Percentiles rank a stretch among this genome's conserved stretches.
Evolutionary conservation across 2,888 invertebrate species (phyloP).

Genomic region (Caprella mutica): DNA sequence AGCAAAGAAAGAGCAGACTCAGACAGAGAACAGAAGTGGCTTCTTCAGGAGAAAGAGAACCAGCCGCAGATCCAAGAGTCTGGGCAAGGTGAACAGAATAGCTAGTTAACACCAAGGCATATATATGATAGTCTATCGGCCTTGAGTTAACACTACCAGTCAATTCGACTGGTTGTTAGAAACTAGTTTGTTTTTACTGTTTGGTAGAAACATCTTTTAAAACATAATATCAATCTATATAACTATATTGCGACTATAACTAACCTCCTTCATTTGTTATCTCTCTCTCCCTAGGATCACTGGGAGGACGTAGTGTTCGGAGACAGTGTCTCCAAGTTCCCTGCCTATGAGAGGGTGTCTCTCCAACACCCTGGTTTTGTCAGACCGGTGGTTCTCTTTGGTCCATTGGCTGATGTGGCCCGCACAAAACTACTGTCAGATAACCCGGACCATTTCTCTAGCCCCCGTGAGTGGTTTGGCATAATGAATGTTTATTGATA

Average conservation of each 20-base stretch:
- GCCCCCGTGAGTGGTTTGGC: slow-evolving; percentile 75
- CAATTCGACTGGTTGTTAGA: not conserved
- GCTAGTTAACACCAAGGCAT: too few relatives aligned
- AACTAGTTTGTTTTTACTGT: not conserved
- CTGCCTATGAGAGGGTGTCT: slow-evolving; percentile 91
- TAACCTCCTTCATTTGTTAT: too few relatives aligned
- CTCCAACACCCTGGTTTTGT: slow-evolving; percentile 85
- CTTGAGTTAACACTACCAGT: too few relatives aligned
- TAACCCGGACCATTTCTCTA: slow-evolving; percentile 86
- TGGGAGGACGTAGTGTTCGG: slow-evolving; percentile 96
- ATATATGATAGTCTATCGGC: too few relatives aligned
- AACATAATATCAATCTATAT: not conserved
- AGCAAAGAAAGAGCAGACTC: slow-evolving; percentile 77
- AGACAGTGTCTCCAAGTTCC: slow-evolving; percentile 85
- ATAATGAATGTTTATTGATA: too few relatives aligned
- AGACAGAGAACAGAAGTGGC: slow-evolving; percentile 68
- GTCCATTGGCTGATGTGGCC: slow-evolving; percentile 85
- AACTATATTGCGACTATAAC: too few relatives aligned
- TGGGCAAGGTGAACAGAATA: slow-evolving; percentile 66
- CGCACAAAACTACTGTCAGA: slow-evolving; percentile 79
- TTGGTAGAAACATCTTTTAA: too few relatives aligned
- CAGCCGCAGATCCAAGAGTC: slow-evolving; percentile 69
- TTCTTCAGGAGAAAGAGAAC: slow-evolving; percentile 75
- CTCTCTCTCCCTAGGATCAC: slow-evolving; percentile 63
- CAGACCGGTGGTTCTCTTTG: slow-evolving; percentile 88